These are phyloP conservation scores for Echiichthys vipera DNA, from an alignment of 2,797 vertebrate genomes.

Conservation along the genomic window DNA sequence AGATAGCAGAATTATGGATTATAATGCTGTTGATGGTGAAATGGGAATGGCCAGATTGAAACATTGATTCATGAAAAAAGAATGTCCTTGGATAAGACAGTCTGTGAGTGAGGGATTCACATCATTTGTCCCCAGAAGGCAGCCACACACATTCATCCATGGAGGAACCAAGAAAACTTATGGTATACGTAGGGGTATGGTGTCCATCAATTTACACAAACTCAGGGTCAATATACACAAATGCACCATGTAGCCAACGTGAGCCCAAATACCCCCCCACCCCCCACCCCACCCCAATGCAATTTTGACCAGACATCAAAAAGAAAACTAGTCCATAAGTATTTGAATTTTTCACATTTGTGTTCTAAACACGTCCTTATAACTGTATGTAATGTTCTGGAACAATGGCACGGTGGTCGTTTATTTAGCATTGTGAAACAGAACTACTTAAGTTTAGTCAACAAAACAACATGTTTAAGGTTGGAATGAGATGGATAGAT, in stretches of 20 bases:
- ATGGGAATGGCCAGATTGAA: conserved; percentile 59
- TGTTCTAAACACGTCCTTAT: neutral
- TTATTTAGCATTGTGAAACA: too few species aligned
- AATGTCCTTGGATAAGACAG: conserved; percentile 53
- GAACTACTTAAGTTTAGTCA: too few species aligned
- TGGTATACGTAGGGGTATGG: too few species aligned
- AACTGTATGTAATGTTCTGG: too few species aligned
- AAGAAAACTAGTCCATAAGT: neutral
- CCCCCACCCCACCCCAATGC: too few species aligned
- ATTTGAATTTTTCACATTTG: neutral
- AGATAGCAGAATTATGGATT: conserved; percentile 57
- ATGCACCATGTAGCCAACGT: too few species aligned
- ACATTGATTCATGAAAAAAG: conserved; percentile 54
- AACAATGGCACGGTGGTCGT: too few species aligned
- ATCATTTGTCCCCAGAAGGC: conserved; percentile 11
- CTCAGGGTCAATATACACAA: too few species aligned
- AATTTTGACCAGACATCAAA: neutral
- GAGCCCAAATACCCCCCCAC: neutral
- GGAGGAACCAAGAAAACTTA: accelerated
- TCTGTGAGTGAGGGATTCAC: conserved; percentile 4
- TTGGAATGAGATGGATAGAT: too few species aligned
- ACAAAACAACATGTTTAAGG: too few species aligned
- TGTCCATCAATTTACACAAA: neutral
- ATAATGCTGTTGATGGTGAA: conserved; percentile 50
- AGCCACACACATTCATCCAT: neutral